Evolutionary conservation across 2,888 invertebrate genomes (phyloP), one percentile per base, ranked within the genome.

Genomic region (Morinoia aosen): DNA sequence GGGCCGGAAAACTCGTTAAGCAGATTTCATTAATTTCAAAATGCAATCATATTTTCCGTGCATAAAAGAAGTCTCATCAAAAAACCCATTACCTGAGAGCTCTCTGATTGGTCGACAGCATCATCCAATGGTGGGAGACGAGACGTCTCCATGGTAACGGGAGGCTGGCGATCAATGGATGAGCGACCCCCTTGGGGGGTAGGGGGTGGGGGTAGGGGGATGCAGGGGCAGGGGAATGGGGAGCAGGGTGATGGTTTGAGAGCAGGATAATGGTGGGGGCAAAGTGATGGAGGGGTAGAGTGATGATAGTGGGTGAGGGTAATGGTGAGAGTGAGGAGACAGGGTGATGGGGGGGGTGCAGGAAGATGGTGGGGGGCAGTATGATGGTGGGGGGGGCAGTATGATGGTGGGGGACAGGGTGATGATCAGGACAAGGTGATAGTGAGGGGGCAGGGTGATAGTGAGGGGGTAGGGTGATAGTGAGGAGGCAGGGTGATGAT

Each of bases 1-100:
- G 95, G 96, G 91, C 94, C 95, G 94, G 95, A 95, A 96, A 96
- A 96, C 96, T 96, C 96, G 96, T 96, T 96, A 96, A 96, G 95
- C 96, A 96, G 96, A 96, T 96, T 96, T 96, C 96, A 96, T 96
- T 96, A 96, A 96, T 96, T 96, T 96, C 96, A 96, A 96, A 96
- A 96, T 96, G 96, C 96, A 96, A 96, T 96, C 96, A 96, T 96
- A 96, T 96, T 96, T 96, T 96, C 96, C 95, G 95, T 96, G 96
- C 96, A 96, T 96, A 96, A 96, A 96, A 96, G 96, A 96, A 96
- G 91, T 91, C 96, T 96, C 96, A 96, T 96, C 96, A 96, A 96
- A 96, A 96, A 96, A 96, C 95, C 96, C 95, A 96, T 96, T 96
- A 96, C 96, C 91, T 94, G 95, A 61, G 95, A 95, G 94, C 96